Evolutionary conservation across 2,113 vertebrate genomes (phyloP), one percentile per base, ranked within the genome.

Genomic region (Xiphophorus couchianus): DNA sequence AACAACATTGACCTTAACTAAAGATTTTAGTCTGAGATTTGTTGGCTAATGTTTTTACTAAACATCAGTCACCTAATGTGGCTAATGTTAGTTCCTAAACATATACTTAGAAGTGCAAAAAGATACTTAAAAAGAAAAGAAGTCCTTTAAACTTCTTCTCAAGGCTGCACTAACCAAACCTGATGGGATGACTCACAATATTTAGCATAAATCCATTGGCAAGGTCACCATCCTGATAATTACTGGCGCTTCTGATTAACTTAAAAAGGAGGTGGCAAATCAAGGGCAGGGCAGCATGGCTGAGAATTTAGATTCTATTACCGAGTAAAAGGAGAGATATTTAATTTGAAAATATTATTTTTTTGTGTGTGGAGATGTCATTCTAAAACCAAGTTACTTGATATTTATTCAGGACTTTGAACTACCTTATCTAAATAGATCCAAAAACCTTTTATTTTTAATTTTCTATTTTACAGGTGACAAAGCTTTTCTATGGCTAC

Each of bases 201-300:
- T 77, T 86, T 87, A 83, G 62, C 73, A 86, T 85, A 76, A 81
- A 86, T 85, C 83, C 69, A 4, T 66, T 76, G 80, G 87, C 82
- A 84, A 86, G 78, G 82, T 89, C 76, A 74, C 70, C 66, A 71
- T 67, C 66, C 48, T 76, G 77, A 78, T 82, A 88, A 89, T 88
- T 82, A 81, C 70, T 27, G 51, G 28, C 62, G 68, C 63, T 80
- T 69, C 76, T 77, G 33, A 67, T 37, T 75, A 86, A 77, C 74
- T 39, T 65, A 66, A 71, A 72, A 69, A 78, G 73, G 54, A 81
- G 72, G 73, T 81, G 82, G 73, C 73, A 76, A 54, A 73, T 88
- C 81, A 85, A 88, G 86, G 81, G 54, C 81, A 84, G 62, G n/a
- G 61, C 71, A 67, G 78, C 68, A 54, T 9, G 77, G 73, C 62